phyloP scores from a whole-genome alignment of 1,140 invertebrate species.

The Apis cerana region DNA sequence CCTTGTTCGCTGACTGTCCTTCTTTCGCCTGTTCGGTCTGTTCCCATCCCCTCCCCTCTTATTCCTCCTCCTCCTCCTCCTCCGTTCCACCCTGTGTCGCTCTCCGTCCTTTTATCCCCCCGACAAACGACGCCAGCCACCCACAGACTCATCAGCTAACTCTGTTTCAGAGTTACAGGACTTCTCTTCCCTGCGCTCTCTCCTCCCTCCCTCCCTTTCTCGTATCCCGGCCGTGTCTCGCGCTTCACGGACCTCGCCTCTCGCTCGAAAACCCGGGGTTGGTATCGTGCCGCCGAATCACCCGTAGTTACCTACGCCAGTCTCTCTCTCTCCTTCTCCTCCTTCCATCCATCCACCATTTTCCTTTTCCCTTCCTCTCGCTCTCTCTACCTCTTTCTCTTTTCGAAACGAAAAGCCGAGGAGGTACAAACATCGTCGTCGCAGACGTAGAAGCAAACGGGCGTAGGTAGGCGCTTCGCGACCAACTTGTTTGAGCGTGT shows the following conservation, averaged over 20 bases:
- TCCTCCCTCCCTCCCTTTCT: constrained; percentile 17
- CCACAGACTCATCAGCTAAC: constrained; percentile 80
- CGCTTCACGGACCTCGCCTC: constrained; percentile 31
- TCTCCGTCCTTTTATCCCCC: constrained; percentile 57
- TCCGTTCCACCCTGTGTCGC: constrained; percentile 11
- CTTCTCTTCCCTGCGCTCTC: constrained; percentile 48
- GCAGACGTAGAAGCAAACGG: constrained; percentile 42
- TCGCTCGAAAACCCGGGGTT: not conserved
- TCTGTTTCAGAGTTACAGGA: constrained; percentile 78
- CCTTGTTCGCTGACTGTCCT: constrained; percentile 14
- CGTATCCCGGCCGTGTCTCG: constrained; percentile 45
- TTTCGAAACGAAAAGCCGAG: constrained; percentile 74
- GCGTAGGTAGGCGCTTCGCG: constrained; percentile 18
- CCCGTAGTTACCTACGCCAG: constrained; percentile 77
- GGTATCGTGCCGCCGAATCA: constrained; percentile 75
- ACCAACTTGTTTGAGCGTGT: constrained; percentile 59
- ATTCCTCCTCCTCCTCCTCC: not conserved
- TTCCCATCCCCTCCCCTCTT: constrained; percentile 20
- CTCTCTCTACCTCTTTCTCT: constrained; percentile 28
- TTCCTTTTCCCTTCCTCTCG: not conserved
- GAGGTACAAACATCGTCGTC: constrained; percentile 69
- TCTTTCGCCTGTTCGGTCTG: constrained; percentile 28
- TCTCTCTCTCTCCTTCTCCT: constrained; percentile 22
- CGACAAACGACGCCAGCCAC: constrained; percentile 75
- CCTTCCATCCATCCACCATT: not conserved